These are phyloP conservation scores for Brachionus paranguensis DNA, from an alignment of 1,140 invertebrate species.

Conservation along the genomic window DNA sequence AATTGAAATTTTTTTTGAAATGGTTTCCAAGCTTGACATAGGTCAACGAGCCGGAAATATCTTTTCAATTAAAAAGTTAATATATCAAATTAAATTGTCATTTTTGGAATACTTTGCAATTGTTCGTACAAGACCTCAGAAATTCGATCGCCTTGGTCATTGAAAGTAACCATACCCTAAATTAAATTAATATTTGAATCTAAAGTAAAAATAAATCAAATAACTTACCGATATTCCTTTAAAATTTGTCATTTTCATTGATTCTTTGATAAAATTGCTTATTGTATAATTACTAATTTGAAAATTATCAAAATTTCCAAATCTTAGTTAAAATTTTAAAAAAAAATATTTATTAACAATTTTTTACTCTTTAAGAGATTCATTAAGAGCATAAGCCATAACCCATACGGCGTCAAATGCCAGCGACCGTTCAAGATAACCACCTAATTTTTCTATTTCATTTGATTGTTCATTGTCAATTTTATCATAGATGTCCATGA, in stretches of 20 bases:
- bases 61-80: not conserved
- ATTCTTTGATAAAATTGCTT: constrained; percentile 86
- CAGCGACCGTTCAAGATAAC: constrained; percentile 93
- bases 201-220: constrained; percentile 17
- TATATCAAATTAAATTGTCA: not conserved
- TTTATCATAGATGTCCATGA: constrained; percentile 34
- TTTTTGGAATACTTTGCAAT: constrained; percentile 61
- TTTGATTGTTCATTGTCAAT: constrained; percentile 18
- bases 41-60: not conserved
- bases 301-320: constrained; percentile 73
- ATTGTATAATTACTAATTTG: constrained; percentile 93
- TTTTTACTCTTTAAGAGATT: constrained; percentile 60
- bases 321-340: not conserved
- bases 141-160: constrained; percentile 91
- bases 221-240: constrained; percentile 84
- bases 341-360: not conserved
- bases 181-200: constrained; percentile 41
- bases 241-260: constrained; percentile 94
- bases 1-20: constrained; percentile 32
- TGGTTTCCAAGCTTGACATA: constrained; percentile 28
- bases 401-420: constrained; percentile 99
- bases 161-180: constrained; percentile 85
- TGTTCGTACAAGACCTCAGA: constrained; percentile 98
- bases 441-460: constrained; percentile 56
- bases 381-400: constrained; percentile 90